Evolutionary conservation across 2,113 vertebrate species (phyloP).

Genomic region (Anas platyrhynchos): DNA sequence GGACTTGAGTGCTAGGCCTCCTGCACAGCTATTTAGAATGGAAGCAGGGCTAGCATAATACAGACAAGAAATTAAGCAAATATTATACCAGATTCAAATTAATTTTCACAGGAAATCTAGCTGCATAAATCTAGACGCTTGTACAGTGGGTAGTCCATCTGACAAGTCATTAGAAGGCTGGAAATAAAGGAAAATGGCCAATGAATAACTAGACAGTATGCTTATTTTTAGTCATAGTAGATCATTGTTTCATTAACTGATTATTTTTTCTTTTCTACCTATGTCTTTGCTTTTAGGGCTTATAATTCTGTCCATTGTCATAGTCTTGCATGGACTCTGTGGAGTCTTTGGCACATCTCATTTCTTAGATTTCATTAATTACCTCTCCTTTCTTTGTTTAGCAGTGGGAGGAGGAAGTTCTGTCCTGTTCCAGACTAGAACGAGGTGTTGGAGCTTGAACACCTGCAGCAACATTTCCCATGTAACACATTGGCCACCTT

Average conservation of each 20-base stretch:
- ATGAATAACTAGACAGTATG: background rate
- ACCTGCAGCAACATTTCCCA: background rate
- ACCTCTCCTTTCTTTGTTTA: background rate
- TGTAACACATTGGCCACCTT: background rate
- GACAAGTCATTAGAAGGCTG: background rate
- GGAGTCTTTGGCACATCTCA: background rate
- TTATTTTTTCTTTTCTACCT: background rate
- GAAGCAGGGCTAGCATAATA: background rate
- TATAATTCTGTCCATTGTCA: background rate
- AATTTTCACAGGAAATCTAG: background rate
- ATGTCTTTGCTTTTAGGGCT: background rate
- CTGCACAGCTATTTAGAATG: background rate
- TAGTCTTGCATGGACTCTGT: background rate
- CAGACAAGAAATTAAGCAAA: constrained; percentile 7
- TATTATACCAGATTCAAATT: background rate
- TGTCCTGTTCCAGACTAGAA: background rate
- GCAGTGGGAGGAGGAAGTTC: background rate
- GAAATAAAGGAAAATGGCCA: background rate
- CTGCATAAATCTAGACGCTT: background rate
- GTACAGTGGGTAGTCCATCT: background rate
- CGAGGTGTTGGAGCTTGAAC: background rate
- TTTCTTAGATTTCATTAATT: background rate
- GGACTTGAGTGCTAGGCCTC: background rate
- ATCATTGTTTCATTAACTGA: background rate
- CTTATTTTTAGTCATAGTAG: background rate